Conservation (phyloP, 2,113 vertebrate species). For the Lasiurus borealis region DNA sequence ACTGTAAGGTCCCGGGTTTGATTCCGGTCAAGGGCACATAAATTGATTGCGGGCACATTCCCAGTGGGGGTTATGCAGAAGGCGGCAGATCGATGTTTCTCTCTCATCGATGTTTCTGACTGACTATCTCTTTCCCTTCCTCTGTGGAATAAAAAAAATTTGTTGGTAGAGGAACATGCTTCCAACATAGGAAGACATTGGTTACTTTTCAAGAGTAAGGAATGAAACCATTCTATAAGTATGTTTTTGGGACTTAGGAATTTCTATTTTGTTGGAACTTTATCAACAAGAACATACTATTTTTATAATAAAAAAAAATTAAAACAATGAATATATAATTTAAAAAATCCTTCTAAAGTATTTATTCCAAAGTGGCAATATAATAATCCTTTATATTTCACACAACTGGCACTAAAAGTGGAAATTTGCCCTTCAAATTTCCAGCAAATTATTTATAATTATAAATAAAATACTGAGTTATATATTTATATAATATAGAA, state of each 20-base stretch:
- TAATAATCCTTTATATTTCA: conserved; percentile 36
- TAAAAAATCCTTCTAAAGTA: not conserved
- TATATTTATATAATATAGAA: not conserved
- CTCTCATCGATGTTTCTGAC: no score
- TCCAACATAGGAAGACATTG: not conserved
- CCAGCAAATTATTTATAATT: conserved; percentile 43
- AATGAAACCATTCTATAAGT: not conserved
- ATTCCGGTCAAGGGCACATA: no score
- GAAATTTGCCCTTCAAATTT: conserved; percentile 22
- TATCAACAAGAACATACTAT: not conserved
- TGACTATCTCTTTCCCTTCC: no score
- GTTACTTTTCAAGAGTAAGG: conserved; percentile 39
- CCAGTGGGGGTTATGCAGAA: no score
- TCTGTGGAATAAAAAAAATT: no score
- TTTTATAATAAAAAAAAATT: conserved; percentile 23
- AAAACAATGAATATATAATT: not conserved
- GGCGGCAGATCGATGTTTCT: no score
- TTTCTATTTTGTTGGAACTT: conserved; percentile 13
- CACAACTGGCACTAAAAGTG: not conserved
- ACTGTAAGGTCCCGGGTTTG: no score
- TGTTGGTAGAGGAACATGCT: not conserved
- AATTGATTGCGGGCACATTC: no score
- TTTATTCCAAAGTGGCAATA: not conserved
- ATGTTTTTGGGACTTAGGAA: not conserved
- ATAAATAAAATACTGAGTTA: conserved; percentile 22